These are phyloP conservation scores for Dendrocincla fuliginosa DNA, from an alignment of 2,797 vertebrate species.

Conservation along the genomic window DNA sequence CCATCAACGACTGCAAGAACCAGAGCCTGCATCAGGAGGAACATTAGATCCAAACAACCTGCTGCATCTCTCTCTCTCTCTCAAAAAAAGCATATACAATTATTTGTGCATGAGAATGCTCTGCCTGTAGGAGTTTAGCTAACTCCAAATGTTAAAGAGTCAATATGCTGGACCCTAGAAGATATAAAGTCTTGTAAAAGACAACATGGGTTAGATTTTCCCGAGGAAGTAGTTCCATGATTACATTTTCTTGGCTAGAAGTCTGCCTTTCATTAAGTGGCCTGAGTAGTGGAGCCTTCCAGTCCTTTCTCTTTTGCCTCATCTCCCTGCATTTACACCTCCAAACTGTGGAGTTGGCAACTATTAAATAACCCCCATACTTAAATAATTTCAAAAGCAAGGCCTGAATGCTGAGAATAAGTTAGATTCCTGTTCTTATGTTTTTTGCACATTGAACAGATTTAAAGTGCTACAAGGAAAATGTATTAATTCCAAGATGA, in stretches of 20 bases:
- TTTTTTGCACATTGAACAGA: background rate
- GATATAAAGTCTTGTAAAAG: background rate
- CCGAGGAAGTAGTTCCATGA: background rate
- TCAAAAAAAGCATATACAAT: background rate
- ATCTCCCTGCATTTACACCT: background rate
- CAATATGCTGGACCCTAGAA: background rate
- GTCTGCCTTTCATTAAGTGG: background rate
- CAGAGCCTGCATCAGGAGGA: background rate
- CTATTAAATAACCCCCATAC: background rate
- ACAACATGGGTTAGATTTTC: background rate
- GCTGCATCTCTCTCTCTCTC: background rate
- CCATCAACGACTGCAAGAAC: background rate
- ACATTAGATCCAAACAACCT: background rate
- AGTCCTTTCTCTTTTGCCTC: background rate
- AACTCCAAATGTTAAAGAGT: background rate
- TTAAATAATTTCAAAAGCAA: background rate
- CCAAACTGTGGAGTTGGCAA: background rate
- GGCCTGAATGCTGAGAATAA: background rate
- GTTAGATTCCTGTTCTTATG: background rate
- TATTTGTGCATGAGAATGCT: background rate
- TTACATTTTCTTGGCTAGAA: background rate
- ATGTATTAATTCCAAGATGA: background rate
- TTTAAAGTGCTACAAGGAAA: background rate
- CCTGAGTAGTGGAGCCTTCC: background rate
- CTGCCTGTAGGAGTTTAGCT: background rate